phyloP scores from a whole-genome alignment of 2,113 vertebrate species.

The Oncorhynchus clarkii region DNA sequence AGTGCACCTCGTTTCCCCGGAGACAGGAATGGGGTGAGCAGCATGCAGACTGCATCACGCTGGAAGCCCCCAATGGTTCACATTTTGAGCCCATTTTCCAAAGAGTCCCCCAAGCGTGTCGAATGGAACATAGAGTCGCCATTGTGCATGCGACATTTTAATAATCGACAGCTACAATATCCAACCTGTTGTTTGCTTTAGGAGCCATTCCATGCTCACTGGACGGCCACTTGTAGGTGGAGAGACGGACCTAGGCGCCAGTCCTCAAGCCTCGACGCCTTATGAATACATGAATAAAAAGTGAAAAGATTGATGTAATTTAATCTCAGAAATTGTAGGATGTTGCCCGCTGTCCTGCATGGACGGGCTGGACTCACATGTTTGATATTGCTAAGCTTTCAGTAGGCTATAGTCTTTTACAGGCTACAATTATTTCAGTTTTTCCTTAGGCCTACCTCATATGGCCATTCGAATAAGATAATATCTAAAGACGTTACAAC shows the following conservation, averaged over 20 bases:
- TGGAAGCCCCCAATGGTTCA: slow-evolving; percentile 83
- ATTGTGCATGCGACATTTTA: slow-evolving; percentile 96
- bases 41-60: slow-evolving; percentile 94
- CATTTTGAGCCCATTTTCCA: slow-evolving; percentile 83
- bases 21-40: slow-evolving; percentile 81
- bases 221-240: slow-evolving; percentile 68
- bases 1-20: slow-evolving; percentile 82
- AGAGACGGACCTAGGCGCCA: slow-evolving; percentile 77
- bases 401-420: too few species aligned
- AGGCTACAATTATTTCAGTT: too few species aligned
- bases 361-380: background rate
- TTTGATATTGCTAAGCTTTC: background rate
- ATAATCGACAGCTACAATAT: slow-evolving; percentile 98
- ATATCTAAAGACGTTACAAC: too few species aligned
- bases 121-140: slow-evolving; percentile 98
- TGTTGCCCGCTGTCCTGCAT: slow-evolving; percentile 8
- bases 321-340: slow-evolving; percentile 59
- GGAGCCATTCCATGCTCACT: slow-evolving; percentile 83
- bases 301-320: slow-evolving; percentile 59
- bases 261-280: slow-evolving; percentile 59
- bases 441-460: too few species aligned
- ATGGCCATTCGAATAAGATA: too few species aligned
- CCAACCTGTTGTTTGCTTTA: slow-evolving; percentile 98
- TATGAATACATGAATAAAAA: slow-evolving; percentile 78
- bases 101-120: slow-evolving; percentile 91